Evolutionary conservation across 2,797 vertebrate species (phyloP).

Genomic region (Glyptemys insculpta): DNA sequence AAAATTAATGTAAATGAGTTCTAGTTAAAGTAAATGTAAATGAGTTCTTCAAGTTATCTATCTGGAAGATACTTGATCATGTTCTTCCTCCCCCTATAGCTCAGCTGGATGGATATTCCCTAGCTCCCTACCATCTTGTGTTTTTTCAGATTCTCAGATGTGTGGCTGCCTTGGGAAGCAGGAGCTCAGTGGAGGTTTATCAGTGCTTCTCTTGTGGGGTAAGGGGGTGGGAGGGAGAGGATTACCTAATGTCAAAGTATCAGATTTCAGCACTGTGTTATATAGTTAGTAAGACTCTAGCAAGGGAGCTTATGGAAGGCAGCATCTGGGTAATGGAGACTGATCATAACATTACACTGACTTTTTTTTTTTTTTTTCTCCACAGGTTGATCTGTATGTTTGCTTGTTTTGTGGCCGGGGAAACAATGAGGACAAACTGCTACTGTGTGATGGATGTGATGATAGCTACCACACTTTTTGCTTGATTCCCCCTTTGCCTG

Average conservation of each 20-base stretch:
- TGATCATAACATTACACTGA: neutral
- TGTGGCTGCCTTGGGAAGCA: neutral
- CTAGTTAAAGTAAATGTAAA: neutral
- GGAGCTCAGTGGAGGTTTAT: neutral
- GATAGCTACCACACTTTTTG: conserved; percentile 99
- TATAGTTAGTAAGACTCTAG: neutral
- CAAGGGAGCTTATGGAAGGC: neutral
- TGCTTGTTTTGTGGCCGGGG: conserved; percentile 98
- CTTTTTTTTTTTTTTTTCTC: neutral
- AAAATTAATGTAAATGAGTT: neutral
- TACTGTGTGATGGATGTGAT: conserved; percentile 97
- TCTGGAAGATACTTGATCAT: neutral
- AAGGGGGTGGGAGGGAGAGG: neutral
- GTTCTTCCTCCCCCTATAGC: neutral
- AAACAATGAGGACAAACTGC: conserved; percentile 94
- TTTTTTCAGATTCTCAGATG: neutral
- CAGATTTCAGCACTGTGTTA: neutral
- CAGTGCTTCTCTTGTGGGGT: neutral
- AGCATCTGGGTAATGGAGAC: neutral
- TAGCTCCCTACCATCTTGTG: neutral
- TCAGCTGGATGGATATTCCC: neutral
- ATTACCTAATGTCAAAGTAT: neutral
- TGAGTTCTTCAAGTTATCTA: neutral
- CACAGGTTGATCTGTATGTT: conserved; percentile 96
- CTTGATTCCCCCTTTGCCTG: conserved; percentile 95